A percentile compares a stretch with the other conserved stretches of the same genome.
Evolutionary conservation across 2,113 vertebrate species (phyloP).

Genomic region (Melanocharis versteri): DNA sequence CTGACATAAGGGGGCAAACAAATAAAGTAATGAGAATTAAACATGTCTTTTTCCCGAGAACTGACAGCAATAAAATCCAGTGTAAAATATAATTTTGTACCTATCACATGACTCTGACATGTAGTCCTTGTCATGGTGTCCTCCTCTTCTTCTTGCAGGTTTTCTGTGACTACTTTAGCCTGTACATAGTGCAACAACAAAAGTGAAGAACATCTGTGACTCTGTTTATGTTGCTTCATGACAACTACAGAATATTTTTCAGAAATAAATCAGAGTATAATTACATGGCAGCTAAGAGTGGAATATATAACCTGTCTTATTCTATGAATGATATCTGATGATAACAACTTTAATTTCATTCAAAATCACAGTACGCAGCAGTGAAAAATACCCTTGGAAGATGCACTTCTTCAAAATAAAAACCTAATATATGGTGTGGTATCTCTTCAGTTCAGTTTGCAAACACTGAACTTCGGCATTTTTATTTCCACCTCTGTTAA

Average conservation of each 20-base stretch:
- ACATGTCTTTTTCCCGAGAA: neutral
- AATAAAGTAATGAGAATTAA: neutral
- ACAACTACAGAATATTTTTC: constrained; percentile 29
- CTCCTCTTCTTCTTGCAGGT: constrained; percentile 77
- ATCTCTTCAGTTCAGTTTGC: neutral
- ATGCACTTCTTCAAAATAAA: constrained; percentile 4
- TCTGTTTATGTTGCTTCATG: constrained; percentile 1
- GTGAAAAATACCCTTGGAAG: constrained; percentile 28
- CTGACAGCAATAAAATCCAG: constrained; percentile 9
- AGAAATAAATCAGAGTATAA: constrained; percentile 11
- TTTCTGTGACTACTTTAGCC: constrained; percentile 77
- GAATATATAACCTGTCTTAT: neutral
- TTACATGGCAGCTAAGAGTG: neutral
- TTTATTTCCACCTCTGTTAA: neutral
- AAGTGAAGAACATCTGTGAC: constrained; percentile 40
- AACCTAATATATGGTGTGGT: neutral
- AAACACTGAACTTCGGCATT: accelerated
- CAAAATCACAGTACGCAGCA: neutral
- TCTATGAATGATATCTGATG: neutral
- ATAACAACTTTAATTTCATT: constrained; percentile 32
- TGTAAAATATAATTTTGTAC: constrained; percentile 69
- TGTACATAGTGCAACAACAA: constrained; percentile 60
- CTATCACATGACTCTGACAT: constrained; percentile 84
- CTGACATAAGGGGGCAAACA: neutral
- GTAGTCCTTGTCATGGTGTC: constrained; percentile 68